Evolutionary conservation across 2,888 invertebrate species (phyloP), one percentile per base, ranked within the genome.

Genomic region (Drosophila imparisetae): DNA sequence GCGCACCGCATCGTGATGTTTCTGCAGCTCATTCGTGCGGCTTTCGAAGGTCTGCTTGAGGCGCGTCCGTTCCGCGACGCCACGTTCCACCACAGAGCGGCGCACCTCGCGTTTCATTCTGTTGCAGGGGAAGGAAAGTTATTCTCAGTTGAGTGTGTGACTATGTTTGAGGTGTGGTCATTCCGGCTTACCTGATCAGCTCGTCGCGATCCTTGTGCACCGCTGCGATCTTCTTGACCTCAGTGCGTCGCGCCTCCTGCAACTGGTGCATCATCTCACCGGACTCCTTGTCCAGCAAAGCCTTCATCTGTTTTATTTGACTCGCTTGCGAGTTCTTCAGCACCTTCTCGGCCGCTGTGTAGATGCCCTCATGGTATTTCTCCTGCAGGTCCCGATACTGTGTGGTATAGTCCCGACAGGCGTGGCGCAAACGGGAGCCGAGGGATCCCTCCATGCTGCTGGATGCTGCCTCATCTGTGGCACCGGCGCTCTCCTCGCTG

Each of bases 151-250:
- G 11, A 32, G 32, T 32, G 32, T 32, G 4, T 32, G 32, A 32
- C 32, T 4, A 32, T 3, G 32, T 32, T 11, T 32, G 32, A 11
- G 32, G 30, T 3, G 30, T 10, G 3, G 32, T 32, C 32, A 32
- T 32, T 32, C 10, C 32, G 32, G 58, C 93, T 66, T 86, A 98
- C 97, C 94, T 98, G 96, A 91, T 98, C 84, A 98, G 94, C 92
- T 98, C 98, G 82, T 97, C 98, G 86, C 98, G 96, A 93, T 98
- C 98, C 83, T 96, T 95, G 92, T 98, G 97, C 70, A 96, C 96
- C 92, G 98, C 97, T 30, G 96, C 96, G 71, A 98, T 94, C 57
- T 95, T 95, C 92, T 98, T 98, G 70, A 98, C 97, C 92, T 98
- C 98, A 84, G 96, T 97, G 80, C 97, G 95, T 72, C 97, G 95